Evolutionary conservation across 2,113 vertebrate species (phyloP), one percentile per base, ranked within the genome.

Genomic region (Otis tarda): DNA sequence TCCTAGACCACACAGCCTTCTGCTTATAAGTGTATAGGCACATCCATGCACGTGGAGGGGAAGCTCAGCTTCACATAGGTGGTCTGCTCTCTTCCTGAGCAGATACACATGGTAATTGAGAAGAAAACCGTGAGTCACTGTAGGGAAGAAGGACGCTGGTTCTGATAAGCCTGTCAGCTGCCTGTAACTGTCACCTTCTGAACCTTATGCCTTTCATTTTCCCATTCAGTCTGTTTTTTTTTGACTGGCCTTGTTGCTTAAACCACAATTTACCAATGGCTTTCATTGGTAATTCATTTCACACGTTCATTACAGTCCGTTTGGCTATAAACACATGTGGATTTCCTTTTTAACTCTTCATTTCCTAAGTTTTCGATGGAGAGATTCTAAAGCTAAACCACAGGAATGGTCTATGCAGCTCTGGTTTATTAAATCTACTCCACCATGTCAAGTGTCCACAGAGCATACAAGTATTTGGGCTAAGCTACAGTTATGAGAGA

Each of bases 281-380:
- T 96, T 96, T 95, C 78, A 61, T 89, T 68, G 83, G 77, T 95
- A 96, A 94, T 87, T 97, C 79, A 90, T 97, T 98, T 98, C 92
- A 76, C 69, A 96, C 95, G 0, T 97, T 96, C 96, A 92, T 97
- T 97, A 97, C 70, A 87, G 79, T 43, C 71, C 10, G 4, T 94
- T 94, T n/a, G 33, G 94, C 85, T 95, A 81, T 97, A 97, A 96
- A 96, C 94, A 92, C 94, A 70, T 84, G 83, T 93, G 96, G 93
- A 96, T 97, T 97, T 97, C 94, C 96, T 96, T 96, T 94, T 97
- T 97, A 98, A 95, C 79, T 77, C 96, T 98, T 97, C 49, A 93
- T 95, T 98, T 97, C 95, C 22, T 90, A 95, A 81, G 55, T 93
- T 94, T 96, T 96, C 31, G 75, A 91, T 96, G 87, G 92, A 92